Percentiles rank a stretch among this genome's conserved stretches.
phyloP scores from a whole-genome alignment of 53 echinoderm and acorn worm species.

The Holothuria scabra region DNA sequence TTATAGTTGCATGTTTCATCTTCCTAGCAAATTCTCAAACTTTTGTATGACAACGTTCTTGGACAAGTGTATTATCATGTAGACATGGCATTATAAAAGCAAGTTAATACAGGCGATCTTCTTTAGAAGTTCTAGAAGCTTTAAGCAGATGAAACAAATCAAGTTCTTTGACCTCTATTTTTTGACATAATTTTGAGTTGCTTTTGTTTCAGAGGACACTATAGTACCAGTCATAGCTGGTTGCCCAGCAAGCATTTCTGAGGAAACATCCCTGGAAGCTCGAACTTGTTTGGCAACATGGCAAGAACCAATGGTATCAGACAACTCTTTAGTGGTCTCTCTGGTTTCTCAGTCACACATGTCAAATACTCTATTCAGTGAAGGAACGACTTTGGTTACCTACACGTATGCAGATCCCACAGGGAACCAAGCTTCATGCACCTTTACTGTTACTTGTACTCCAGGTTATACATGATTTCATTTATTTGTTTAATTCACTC shows the following conservation, averaged over 20 bases:
- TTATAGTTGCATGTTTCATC: too few relatives aligned
- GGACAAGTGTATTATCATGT: too few relatives aligned
- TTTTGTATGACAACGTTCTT: too few relatives aligned
- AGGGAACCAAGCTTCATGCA: conserved; percentile 61
- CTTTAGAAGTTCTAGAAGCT: too few relatives aligned
- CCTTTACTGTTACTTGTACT: conserved; percentile 58
- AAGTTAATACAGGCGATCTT: too few relatives aligned
- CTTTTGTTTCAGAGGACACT: conserved; percentile 25
- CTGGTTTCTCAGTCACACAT: conserved; percentile 17
- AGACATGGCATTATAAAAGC: too few relatives aligned
- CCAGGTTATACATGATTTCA: conserved; percentile 3
- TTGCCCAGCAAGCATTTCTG: conserved; percentile 64
- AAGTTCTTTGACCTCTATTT: too few relatives aligned
- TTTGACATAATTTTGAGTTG: not conserved
- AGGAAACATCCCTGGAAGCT: conserved; percentile 58
- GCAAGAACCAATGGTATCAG: conserved; percentile 55
- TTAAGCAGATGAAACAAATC: too few relatives aligned
- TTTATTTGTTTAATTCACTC: not conserved
- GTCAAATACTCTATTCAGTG: conserved; percentile 41
- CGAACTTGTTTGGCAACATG: conserved; percentile 60
- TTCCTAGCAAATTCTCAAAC: too few relatives aligned
- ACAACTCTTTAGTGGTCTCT: conserved; percentile 52
- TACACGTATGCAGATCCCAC: conserved; percentile 68
- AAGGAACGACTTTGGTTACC: conserved; percentile 58
- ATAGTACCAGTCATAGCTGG: conserved; percentile 8